Conservation (phyloP, 2,888 invertebrate species). For the Globia sparganii region DNA sequence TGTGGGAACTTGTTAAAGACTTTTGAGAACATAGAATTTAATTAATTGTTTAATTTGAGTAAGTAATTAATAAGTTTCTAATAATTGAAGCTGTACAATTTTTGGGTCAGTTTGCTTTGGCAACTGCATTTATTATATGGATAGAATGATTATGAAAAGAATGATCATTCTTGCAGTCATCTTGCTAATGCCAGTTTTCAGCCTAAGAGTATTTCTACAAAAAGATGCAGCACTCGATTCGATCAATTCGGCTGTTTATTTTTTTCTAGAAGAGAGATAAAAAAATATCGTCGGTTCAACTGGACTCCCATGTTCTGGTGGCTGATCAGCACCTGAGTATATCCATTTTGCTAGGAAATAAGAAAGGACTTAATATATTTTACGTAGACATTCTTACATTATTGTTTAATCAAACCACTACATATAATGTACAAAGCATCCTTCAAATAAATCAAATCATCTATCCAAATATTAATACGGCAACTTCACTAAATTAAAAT, state of each 20-base stretch:
- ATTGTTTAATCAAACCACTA: neutral
- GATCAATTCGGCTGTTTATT: neutral
- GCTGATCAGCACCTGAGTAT: neutral
- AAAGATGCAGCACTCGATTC: neutral
- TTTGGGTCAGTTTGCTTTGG: neutral
- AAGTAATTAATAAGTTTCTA: slow-evolving; percentile 1
- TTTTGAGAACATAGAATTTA: slow-evolving; percentile 16
- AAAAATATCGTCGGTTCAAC: neutral
- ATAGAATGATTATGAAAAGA: neutral
- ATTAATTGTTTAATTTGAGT: slow-evolving; percentile 48
- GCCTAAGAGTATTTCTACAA: neutral
- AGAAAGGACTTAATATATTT: neutral
- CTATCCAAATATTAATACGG: slow-evolving; percentile 74
- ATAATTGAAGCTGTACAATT: neutral
- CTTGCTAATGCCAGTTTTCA: too few species aligned
- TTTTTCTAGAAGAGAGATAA: neutral
- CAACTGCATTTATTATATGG: too few species aligned
- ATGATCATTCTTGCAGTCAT: neutral
- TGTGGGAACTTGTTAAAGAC: slow-evolving; percentile 63
- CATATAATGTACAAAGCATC: slow-evolving; percentile 23
- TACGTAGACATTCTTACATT: neutral
- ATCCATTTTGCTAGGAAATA: neutral
- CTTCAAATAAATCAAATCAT: slow-evolving; percentile 77
- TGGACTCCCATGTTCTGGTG: too few species aligned
- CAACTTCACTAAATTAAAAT: slow-evolving; percentile 82